phyloP scores from a whole-genome alignment of 2,888 invertebrate genomes.

The Ceramica pisi region DNA sequence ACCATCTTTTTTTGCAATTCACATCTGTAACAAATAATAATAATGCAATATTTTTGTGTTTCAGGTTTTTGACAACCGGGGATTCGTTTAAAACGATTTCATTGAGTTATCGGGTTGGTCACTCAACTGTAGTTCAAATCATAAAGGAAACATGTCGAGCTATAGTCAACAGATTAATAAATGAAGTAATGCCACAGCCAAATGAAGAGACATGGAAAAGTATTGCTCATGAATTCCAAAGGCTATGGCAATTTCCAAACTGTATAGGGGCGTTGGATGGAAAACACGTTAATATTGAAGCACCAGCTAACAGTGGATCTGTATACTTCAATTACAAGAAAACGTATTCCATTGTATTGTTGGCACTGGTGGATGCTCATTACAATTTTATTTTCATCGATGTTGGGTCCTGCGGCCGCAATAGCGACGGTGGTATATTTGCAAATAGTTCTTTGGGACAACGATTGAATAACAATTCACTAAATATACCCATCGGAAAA shows the following conservation, averaged over 20 bases:
- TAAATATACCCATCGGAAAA: too few relatives aligned
- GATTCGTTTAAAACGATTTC: conserved; percentile 30
- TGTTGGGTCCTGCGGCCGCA: conserved; percentile 50
- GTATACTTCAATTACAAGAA: conserved; percentile 46
- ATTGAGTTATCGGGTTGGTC: conserved; percentile 21
- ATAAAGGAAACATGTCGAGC: not conserved
- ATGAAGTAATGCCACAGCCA: conserved; percentile 31
- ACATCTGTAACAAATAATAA: conserved; percentile 36
- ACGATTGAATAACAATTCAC: conserved; percentile 23
- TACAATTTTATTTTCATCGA: conserved; percentile 45
- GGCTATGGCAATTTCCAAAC: conserved; percentile 19
- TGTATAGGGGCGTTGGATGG: too few relatives aligned
- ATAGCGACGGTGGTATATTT: conserved; percentile 52
- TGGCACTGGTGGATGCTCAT: conserved; percentile 48
- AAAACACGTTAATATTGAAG: too few relatives aligned
- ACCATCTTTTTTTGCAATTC: conserved; percentile 36
- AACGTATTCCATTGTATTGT: conserved; percentile 45
- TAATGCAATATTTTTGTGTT: conserved; percentile 37
- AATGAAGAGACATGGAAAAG: conserved; percentile 32
- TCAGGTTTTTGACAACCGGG: conserved; percentile 37
- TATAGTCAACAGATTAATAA: conserved; percentile 2
- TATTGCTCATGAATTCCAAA: conserved; percentile 37
- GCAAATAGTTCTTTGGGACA: conserved; percentile 33
- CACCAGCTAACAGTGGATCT: conserved; percentile 32
- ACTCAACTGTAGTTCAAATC: conserved; percentile 15